Evolutionary conservation across 2,888 invertebrate genomes (phyloP).

Genomic region (Anthrax anthrax): DNA sequence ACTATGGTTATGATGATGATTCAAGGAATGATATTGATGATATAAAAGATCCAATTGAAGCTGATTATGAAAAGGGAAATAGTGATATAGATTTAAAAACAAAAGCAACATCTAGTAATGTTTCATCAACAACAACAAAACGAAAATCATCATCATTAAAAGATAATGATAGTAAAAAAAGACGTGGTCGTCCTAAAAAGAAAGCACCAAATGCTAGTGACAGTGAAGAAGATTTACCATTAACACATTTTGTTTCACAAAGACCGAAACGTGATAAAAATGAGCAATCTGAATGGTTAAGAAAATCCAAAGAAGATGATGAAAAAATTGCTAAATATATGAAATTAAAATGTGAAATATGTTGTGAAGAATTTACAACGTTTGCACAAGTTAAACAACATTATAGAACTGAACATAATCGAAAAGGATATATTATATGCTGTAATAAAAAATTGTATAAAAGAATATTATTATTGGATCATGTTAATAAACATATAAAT

Average conservation of each 20-base stretch:
- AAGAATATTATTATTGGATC: conserved; percentile 27
- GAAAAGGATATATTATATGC: conserved; percentile 26
- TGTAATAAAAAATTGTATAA: conserved; percentile 30
- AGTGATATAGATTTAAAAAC: not conserved
- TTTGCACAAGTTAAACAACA: conserved; percentile 27
- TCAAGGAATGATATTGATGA: not conserved
- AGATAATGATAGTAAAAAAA: not conserved
- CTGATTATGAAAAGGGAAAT: not conserved
- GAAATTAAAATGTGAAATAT: conserved; percentile 27
- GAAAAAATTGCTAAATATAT: conserved; percentile 26
- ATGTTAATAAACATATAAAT: conserved; percentile 28
- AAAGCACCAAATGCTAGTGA: not conserved
- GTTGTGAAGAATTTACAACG: conserved; percentile 19
- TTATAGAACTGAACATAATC: conserved; percentile 24
- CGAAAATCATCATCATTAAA: not conserved
- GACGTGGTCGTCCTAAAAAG: not conserved
- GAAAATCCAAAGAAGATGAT: conserved; percentile 22
- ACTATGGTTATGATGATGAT: not conserved
- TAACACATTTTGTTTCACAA: not conserved
- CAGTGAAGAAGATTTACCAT: not conserved
- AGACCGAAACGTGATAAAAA: conserved; percentile 4
- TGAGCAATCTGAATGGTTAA: conserved; percentile 5
- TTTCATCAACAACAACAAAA: no score
- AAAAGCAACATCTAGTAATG: not conserved
- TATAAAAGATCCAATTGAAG: not conserved